phyloP scores from a whole-genome alignment of 2,797 vertebrate species.

The Pantherophis vulpinus region DNA sequence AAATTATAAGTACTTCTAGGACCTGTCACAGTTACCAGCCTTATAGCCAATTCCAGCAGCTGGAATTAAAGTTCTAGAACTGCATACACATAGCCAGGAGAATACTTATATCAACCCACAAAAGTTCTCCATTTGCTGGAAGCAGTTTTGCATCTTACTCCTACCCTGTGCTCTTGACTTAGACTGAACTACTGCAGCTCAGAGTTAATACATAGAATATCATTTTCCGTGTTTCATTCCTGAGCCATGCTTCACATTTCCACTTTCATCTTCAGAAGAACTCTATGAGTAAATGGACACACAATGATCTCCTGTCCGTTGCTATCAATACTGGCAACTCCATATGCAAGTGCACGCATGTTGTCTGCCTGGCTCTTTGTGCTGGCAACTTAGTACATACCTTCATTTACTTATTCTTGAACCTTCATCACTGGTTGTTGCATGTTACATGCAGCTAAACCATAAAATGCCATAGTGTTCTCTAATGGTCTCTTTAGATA shows the following conservation, averaged over 20 bases:
- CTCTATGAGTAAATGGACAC: not conserved
- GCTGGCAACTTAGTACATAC: not conserved
- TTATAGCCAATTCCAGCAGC: not conserved
- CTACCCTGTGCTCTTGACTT: not conserved
- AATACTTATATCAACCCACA: not conserved
- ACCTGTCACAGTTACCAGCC: not conserved
- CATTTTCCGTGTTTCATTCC: not conserved
- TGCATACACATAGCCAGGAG: not conserved
- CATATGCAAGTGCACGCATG: not conserved
- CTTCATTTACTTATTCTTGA: not conserved
- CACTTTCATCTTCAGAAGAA: not conserved
- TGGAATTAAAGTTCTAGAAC: not conserved
- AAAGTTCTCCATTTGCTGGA: not conserved
- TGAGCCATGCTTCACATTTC: not conserved
- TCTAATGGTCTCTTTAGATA: not conserved
- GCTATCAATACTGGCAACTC: not conserved
- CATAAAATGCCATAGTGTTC: not conserved
- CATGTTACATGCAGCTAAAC: not conserved
- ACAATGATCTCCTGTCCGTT: not conserved
- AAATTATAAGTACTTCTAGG: not conserved
- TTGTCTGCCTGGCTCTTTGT: not conserved
- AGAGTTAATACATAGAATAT: not conserved
- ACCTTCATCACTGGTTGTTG: not conserved
- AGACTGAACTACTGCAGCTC: not conserved
- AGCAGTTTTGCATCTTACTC: not conserved